Evolutionary conservation across 2,888 invertebrate species (phyloP).

Genomic region (Electrophaes corylata): DNA sequence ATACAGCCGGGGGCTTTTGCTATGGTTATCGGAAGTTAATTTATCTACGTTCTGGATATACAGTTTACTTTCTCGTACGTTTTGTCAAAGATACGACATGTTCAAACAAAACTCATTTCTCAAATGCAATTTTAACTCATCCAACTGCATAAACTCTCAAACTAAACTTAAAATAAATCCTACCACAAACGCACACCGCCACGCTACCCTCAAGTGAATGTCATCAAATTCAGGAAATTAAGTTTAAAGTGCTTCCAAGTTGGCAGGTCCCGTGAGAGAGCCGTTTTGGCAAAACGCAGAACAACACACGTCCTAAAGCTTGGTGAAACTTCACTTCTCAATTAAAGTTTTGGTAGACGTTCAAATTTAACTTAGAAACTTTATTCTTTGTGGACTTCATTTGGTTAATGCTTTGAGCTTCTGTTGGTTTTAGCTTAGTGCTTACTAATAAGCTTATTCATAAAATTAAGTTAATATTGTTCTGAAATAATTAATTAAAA

Average conservation of each 20-base stretch:
- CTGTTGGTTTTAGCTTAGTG: slow-evolving; percentile 19
- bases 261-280: slow-evolving; percentile 47
- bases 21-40: no score
- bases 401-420: slow-evolving; percentile 34
- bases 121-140: slow-evolving; percentile 7
- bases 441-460: no score
- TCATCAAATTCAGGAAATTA: slow-evolving; percentile 58
- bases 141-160: slow-evolving; percentile 14
- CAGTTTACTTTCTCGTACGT: background rate
- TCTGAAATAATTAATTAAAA: no score
- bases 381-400: slow-evolving; percentile 32
- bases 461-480: no score
- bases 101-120: slow-evolving; percentile 1
- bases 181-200: slow-evolving; percentile 39
- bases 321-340: slow-evolving; percentile 45
- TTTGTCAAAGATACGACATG: background rate
- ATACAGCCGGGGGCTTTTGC: no score
- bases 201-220: slow-evolving; percentile 36
- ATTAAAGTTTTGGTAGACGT: slow-evolving; percentile 40
- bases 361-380: slow-evolving; percentile 39
- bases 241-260: slow-evolving; percentile 60
- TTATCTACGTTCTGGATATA: no score
- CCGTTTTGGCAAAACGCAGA: slow-evolving; percentile 48
- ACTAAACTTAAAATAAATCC: slow-evolving; percentile 22
- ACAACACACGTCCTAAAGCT: slow-evolving; percentile 49